phyloP scores from a whole-genome alignment of 2,888 invertebrate species.

The Chloroclystis v-ata region DNA sequence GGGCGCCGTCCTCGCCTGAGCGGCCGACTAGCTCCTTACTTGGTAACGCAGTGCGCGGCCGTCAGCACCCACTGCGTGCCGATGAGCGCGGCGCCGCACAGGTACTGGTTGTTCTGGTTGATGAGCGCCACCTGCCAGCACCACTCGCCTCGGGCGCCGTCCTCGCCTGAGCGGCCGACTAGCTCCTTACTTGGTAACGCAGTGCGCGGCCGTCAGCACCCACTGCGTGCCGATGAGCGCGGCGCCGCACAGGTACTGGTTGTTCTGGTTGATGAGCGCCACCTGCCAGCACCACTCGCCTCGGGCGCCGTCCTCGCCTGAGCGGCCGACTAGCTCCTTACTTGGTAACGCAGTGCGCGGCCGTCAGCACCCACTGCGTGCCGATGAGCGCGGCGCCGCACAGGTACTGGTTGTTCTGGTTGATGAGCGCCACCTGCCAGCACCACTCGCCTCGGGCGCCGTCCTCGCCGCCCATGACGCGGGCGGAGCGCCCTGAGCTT shows the following conservation, averaged over 20 bases:
- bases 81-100: too few relatives aligned
- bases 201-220: conserved; percentile 96
- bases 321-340: conserved; percentile 50
- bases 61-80: too few relatives aligned
- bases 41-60: too few relatives aligned
- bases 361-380: conserved; percentile 95
- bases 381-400: conserved; percentile 96
- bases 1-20: too few relatives aligned
- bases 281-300: not conserved
- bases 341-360: conserved; percentile 97
- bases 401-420: conserved; percentile 94
- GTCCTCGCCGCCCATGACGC: conserved; percentile 93
- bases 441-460: conserved; percentile 96
- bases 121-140: too few relatives aligned
- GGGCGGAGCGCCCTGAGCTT: conserved; percentile 41
- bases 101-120: too few relatives aligned
- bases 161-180: too few relatives aligned
- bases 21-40: too few relatives aligned
- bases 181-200: conserved; percentile 88
- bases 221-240: conserved; percentile 96
- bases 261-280: conserved; percentile 78
- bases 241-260: conserved; percentile 95
- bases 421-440: conserved; percentile 96
- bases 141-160: too few relatives aligned
- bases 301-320: too few relatives aligned